phyloP scores from a whole-genome alignment of 2,888 invertebrate species.

The Leptinotarsa tumamoca region DNA sequence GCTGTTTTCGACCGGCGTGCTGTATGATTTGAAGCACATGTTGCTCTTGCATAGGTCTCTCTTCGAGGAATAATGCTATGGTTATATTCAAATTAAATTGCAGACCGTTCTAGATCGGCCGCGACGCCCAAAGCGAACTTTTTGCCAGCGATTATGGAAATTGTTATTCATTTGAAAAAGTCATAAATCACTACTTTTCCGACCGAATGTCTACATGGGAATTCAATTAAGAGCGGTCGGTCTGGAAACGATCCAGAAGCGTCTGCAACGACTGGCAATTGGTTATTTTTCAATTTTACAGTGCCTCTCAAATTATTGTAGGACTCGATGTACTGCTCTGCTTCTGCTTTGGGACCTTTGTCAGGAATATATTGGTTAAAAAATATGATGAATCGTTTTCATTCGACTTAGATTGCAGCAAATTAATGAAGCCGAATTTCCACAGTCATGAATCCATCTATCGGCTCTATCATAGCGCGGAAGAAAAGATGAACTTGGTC shows the following conservation, averaged over 20 bases:
- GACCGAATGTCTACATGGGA: conserved; percentile 34
- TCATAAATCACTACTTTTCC: conserved; percentile 43
- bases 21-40: conserved; percentile 62
- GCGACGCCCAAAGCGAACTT: conserved; percentile 47
- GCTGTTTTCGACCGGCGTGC: conserved; percentile 56
- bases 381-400: too few relatives aligned
- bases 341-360: too few relatives aligned
- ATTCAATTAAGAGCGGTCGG: neutral
- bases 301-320: too few relatives aligned
- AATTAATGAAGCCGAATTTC: too few relatives aligned
- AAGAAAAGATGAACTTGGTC: too few relatives aligned
- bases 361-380: too few relatives aligned
- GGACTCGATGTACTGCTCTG: too few relatives aligned
- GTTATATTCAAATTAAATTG: conserved; percentile 60
- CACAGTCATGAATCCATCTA: too few relatives aligned
- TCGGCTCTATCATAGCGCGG: too few relatives aligned
- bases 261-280: neutral
- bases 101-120: conserved; percentile 44
- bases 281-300: neutral
- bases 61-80: conserved; percentile 54
- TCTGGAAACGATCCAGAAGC: neutral
- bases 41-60: conserved; percentile 45
- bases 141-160: conserved; percentile 48
- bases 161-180: conserved; percentile 40
- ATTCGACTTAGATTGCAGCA: too few relatives aligned